These are phyloP conservation scores for Lamellibrachia columna DNA, from an alignment of 2,888 invertebrate species.

Conservation along the genomic window DNA sequence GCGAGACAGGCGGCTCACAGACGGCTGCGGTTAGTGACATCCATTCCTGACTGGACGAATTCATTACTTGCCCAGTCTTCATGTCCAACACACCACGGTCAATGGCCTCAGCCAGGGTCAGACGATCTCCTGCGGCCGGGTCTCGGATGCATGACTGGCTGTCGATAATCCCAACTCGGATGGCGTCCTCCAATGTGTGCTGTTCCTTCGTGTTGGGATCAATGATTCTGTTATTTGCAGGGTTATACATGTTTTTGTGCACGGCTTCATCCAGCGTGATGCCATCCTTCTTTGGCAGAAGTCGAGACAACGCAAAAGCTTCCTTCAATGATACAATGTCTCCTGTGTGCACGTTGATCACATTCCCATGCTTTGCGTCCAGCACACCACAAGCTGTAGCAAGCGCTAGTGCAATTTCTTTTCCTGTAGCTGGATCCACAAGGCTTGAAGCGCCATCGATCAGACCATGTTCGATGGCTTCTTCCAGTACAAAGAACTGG, in stretches of 20 bases:
- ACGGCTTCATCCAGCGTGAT: slow-evolving; percentile 56
- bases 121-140: slow-evolving; percentile 80
- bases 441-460: slow-evolving; percentile 42
- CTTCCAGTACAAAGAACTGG: slow-evolving; percentile 42
- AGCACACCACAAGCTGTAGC: slow-evolving; percentile 42
- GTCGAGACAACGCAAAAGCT: slow-evolving; percentile 41
- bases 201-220: slow-evolving; percentile 36
- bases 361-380: slow-evolving; percentile 42
- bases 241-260: slow-evolving; percentile 53
- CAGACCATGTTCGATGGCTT: slow-evolving; percentile 41
- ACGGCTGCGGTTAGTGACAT: slow-evolving; percentile 18
- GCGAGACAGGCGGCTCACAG: slow-evolving; percentile 37
- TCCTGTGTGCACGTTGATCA: slow-evolving; percentile 62
- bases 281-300: slow-evolving; percentile 9
- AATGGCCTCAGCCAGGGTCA: slow-evolving; percentile 85
- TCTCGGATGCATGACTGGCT: slow-evolving; percentile 71
- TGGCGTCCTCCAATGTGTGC: slow-evolving; percentile 49
- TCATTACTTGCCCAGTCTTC: slow-evolving; percentile 36
- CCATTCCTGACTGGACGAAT: slow-evolving; percentile 30
- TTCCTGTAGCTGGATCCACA: slow-evolving; percentile 41
- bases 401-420: slow-evolving; percentile 35
- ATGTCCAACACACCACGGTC: slow-evolving; percentile 75
- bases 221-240: slow-evolving; percentile 51
- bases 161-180: slow-evolving; percentile 32
- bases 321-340: slow-evolving; percentile 67